Evolutionary conservation across 2,888 invertebrate species (phyloP).

Genomic region (Rhimphoctona megacephalus): DNA sequence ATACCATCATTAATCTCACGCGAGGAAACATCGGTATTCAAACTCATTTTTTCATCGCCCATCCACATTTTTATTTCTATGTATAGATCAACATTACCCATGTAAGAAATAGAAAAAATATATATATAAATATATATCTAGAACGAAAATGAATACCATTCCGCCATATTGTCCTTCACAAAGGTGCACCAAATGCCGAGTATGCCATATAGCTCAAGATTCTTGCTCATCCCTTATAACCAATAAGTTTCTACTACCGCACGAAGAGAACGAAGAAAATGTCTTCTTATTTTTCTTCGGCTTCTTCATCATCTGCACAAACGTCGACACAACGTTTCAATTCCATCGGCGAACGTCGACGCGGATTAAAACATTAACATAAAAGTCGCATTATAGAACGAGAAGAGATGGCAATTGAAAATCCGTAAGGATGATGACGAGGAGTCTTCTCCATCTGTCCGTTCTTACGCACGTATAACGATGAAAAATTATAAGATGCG

Average conservation of each 20-base stretch:
- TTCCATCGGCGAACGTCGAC: constrained; percentile 68
- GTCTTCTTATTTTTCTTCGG: constrained; percentile 28
- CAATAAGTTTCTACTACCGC: constrained; percentile 15
- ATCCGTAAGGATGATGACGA: constrained; percentile 68
- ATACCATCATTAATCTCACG: constrained; percentile 75
- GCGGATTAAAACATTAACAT: constrained; percentile 81
- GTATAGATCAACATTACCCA: not conserved
- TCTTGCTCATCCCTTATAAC: constrained; percentile 37
- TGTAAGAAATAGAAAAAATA: not conserved
- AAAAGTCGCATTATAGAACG: constrained; percentile 75
- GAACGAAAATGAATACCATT: not conserved
- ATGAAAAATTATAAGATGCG: constrained; percentile 80
- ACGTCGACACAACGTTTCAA: constrained; percentile 74
- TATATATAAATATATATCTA: not conserved
- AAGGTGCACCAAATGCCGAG: constrained; percentile 50
- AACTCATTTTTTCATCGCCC: constrained; percentile 30
- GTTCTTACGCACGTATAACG: constrained; percentile 61
- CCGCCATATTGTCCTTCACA: constrained; percentile 36
- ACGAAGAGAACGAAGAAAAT: constrained; percentile 41
- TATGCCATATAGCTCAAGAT: constrained; percentile 4
- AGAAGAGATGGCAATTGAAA: constrained; percentile 58
- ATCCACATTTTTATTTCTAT: not conserved
- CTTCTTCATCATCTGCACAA: constrained; percentile 38
- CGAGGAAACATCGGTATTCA: constrained; percentile 55
- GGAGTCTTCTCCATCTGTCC: constrained; percentile 56